Evolutionary conservation across 2,888 invertebrate species (phyloP).

Genomic region (Xestia c-nigrum): DNA sequence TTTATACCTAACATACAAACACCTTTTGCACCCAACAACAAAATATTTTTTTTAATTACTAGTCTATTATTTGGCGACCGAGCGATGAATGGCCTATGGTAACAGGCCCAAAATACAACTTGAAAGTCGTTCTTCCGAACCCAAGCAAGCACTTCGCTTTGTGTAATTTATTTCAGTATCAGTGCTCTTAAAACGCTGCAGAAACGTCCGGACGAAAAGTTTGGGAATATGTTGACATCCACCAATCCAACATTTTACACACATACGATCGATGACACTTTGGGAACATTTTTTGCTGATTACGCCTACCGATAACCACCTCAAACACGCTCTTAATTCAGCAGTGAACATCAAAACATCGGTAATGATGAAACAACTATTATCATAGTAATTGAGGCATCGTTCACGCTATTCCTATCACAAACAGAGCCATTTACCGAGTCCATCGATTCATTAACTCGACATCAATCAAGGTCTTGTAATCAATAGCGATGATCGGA

Average conservation of each 20-base stretch:
- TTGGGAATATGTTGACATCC: background rate
- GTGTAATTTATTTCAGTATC: background rate
- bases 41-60: background rate
- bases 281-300: background rate
- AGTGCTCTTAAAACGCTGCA: background rate
- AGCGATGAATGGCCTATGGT: background rate
- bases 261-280: background rate
- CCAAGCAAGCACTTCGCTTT: background rate
- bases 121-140: background rate
- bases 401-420: background rate
- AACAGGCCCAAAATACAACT: background rate
- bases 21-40: background rate
- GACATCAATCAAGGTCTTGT: constrained; percentile 52
- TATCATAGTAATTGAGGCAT: constrained; percentile 5
- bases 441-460: constrained; percentile 46
- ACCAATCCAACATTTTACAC: background rate
- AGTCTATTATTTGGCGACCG: background rate
- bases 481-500: constrained; percentile 28
- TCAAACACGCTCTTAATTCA: background rate
- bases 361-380: background rate
- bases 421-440: constrained; percentile 41
- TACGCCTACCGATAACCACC: background rate
- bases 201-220: background rate
- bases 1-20: background rate
- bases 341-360: background rate